Conservation (phyloP, 2,113 vertebrate species). For the Athene cunicularia region DNA sequence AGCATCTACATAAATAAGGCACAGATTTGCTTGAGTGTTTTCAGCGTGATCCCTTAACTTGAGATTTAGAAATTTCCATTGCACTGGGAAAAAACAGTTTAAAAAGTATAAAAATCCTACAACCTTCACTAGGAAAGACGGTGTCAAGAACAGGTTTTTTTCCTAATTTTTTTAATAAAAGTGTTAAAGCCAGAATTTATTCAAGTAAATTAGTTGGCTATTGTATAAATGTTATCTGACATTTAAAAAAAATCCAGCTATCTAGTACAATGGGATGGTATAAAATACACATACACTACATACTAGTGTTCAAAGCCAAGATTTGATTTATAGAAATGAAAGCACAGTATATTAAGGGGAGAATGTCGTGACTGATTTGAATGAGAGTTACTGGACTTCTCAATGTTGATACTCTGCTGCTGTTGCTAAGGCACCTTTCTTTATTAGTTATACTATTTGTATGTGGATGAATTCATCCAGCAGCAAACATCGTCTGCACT, state of each 20-base stretch:
- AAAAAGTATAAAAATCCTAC: conserved; percentile 26
- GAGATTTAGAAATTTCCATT: neutral
- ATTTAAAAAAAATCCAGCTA: neutral
- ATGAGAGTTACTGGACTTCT: conserved; percentile 14
- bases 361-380: conserved; percentile 1
- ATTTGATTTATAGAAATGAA: neutral
- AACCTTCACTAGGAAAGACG: neutral
- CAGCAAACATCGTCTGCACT: conserved; percentile 26
- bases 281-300: neutral
- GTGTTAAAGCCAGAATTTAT: neutral
- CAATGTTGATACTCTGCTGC: neutral
- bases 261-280: neutral
- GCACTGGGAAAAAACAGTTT: neutral
- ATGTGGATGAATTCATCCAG: conserved; percentile 26
- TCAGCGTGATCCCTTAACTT: neutral
- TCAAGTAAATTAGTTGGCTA: neutral
- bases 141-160: neutral
- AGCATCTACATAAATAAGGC: neutral
- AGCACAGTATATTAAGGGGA: neutral
- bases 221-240: neutral
- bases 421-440: conserved; percentile 55
- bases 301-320: neutral
- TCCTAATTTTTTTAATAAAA: neutral
- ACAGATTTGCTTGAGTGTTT: neutral
- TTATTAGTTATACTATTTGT: conserved; percentile 32